A percentile compares a stretch with the other conserved stretches of the same genome.
These are phyloP conservation scores for Zophobas atratus DNA, from an alignment of 1,140 invertebrate species.

Conservation along the genomic window DNA sequence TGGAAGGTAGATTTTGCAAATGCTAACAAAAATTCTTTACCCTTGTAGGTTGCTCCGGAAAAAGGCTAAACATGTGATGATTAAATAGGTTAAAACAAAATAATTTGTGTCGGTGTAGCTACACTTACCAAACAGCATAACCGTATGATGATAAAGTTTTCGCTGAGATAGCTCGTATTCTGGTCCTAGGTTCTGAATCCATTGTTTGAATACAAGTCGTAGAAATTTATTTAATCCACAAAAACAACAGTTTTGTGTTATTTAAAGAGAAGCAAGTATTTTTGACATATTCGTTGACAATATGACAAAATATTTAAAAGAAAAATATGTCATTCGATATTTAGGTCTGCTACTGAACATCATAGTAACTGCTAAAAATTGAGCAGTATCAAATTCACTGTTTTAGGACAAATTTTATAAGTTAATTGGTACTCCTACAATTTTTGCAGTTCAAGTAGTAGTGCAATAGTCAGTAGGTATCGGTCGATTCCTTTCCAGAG, in stretches of 20 bases:
- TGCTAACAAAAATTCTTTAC: slow-evolving; percentile 8
- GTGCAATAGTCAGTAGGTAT: too few species aligned
- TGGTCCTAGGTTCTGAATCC: slow-evolving; percentile 10
- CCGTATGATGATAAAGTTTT: slow-evolving; percentile 21
- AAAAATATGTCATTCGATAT: too few species aligned
- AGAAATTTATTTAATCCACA: neutral
- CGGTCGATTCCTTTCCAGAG: too few species aligned
- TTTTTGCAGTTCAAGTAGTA: too few species aligned
- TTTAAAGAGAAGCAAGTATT: too few species aligned
- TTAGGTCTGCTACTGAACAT: too few species aligned
- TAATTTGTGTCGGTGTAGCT: neutral
- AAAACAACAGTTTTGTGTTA: neutral
- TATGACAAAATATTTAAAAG: too few species aligned
- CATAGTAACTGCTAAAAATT: too few species aligned
- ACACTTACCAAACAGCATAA: slow-evolving; percentile 30
- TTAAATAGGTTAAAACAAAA: neutral
- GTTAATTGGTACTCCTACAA: too few species aligned
- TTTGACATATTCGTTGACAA: too few species aligned
- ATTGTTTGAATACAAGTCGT: neutral
- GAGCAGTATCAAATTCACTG: too few species aligned
- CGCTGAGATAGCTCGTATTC: slow-evolving; percentile 2
- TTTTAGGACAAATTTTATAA: too few species aligned
- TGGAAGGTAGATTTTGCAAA: neutral
- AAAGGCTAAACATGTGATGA: slow-evolving; percentile 13
- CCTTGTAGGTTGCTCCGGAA: slow-evolving; percentile 39